Evolutionary conservation across 2,113 vertebrate species (phyloP), one percentile per base, ranked within the genome.

Genomic region (Thermophis baileyi): DNA sequence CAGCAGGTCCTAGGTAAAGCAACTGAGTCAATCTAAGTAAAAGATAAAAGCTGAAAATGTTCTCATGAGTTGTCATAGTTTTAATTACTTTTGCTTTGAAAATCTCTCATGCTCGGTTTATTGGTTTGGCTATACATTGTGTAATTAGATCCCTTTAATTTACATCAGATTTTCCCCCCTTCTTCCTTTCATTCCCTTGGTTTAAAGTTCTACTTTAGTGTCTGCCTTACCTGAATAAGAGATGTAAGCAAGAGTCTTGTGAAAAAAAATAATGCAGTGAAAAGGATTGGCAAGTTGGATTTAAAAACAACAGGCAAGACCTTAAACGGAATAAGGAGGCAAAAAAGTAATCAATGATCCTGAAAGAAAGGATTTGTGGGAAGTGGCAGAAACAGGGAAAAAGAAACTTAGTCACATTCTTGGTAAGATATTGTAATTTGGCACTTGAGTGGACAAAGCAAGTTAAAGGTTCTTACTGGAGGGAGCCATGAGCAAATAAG

Each of bases 141-240:
- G 9, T 87, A 54, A n/a, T n/a, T 49, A 91, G 18, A 30, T 54
- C 22, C 24, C 87, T 55, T 20, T 87, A 54, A 54, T 35, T 87
- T n/a, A 87, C 27, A 22, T 87, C n/a, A 81, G 74, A 44, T 81
- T 10, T 2, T 1, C 2, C 2, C 18, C 6, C 2, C 2, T 85
- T 54, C 18, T 49, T 47, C 35, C 6, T 86, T 91, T 86, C 16
- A 86, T 91, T 69, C 63, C 30, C 14, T 91, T 91, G 50, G 50
- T 27, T 47, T 44, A 54, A 92, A 55, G 47, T 50, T 20, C 27
- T 54, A 55, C 51, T 85, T 86, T 49, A 12, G 30, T 0, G 0
- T 30, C 1, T 0, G 0, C 2, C 7, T 11, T 44, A 51, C 6
- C 40, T 47, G 0, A 0, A 60, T 57, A 51, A 51, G 49, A 30